phyloP scores from a whole-genome alignment of 2,113 vertebrate genomes.

The Dipodomys ordii region DNA sequence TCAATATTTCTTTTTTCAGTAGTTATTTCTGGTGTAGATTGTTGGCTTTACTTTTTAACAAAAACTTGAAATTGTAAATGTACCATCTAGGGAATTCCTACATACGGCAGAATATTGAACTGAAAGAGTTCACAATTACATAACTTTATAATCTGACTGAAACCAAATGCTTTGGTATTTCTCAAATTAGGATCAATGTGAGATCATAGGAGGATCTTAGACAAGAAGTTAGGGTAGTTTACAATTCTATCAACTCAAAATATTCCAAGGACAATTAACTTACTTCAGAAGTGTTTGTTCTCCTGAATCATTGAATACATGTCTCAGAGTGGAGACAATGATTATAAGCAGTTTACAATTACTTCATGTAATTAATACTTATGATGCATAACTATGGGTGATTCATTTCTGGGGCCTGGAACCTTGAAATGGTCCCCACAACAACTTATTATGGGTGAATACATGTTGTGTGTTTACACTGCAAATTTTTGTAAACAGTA shows the following conservation, averaged over 20 bases:
- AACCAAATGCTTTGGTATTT: neutral
- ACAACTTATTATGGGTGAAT: neutral
- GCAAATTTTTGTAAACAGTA: neutral
- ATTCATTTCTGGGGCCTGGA: neutral
- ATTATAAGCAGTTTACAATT: neutral
- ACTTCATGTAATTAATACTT: neutral
- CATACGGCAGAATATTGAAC: neutral
- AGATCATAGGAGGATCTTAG: neutral
- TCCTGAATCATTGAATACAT: neutral
- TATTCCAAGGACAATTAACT: neutral
- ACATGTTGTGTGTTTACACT: neutral
- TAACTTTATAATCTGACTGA: constrained; percentile 9
- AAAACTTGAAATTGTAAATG: neutral
- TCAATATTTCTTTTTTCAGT: neutral
- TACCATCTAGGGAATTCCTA: neutral
- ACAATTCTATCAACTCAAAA: neutral
- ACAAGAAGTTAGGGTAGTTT: neutral
- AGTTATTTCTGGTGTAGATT: neutral
- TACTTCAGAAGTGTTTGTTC: neutral
- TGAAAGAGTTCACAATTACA: neutral
- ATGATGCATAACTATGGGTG: neutral
- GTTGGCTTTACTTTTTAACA: neutral
- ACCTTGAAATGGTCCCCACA: neutral
- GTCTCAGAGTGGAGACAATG: neutral
- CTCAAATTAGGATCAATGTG: neutral